phyloP scores from a whole-genome alignment of 92 coral and sea anemone genomes.

The Phenganax marumi region DNA sequence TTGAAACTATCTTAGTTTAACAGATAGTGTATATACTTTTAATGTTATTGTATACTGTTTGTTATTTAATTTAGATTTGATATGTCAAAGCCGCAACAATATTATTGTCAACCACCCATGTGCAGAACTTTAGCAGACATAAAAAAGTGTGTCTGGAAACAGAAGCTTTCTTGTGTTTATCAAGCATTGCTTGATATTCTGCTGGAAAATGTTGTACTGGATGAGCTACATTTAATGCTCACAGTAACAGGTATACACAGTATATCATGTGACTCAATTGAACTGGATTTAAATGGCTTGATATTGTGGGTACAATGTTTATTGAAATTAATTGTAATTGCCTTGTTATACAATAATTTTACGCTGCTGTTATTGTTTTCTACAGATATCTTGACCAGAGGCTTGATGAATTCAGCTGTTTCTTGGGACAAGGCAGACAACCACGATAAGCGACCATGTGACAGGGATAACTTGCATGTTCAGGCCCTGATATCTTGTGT shows the following conservation, averaged over 20 bases:
- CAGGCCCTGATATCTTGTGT: background rate
- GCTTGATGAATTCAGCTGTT: background rate
- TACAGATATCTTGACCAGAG: background rate
- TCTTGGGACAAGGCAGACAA: background rate
- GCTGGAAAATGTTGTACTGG: background rate
- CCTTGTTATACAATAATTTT: background rate
- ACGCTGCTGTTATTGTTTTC: background rate
- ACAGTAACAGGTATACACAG: background rate
- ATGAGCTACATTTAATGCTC: too few relatives aligned
- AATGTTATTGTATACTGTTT: background rate
- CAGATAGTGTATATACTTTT: too few relatives aligned
- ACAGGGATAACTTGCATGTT: background rate
- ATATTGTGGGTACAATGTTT: background rate
- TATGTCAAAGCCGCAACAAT: background rate
- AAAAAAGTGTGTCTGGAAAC: background rate
- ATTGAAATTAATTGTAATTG: background rate
- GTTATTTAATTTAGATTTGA: background rate
- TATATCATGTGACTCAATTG: background rate
- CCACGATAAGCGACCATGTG: background rate
- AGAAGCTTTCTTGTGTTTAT: background rate
- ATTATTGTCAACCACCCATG: slow-evolving; percentile 4
- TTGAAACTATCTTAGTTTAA: too few relatives aligned
- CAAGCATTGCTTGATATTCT: background rate
- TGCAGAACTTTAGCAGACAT: background rate
- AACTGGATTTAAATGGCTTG: background rate